Percentiles rank a stretch among this genome's conserved stretches.
phyloP scores from a whole-genome alignment of 2,888 invertebrate genomes.

The Zelleria hepariella region DNA sequence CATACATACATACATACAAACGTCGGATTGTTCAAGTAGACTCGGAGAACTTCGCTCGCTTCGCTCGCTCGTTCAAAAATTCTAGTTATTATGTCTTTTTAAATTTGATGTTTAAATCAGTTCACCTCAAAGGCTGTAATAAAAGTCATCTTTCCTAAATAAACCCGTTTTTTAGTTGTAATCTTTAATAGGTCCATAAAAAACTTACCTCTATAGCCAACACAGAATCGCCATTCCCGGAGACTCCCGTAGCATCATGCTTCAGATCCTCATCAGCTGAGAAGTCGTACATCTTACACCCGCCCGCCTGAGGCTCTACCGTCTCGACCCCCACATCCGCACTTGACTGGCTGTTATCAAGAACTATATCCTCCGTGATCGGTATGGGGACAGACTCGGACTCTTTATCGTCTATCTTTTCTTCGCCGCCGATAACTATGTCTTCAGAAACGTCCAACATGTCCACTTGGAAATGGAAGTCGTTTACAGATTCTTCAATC shows the following conservation, averaged over 20 bases:
- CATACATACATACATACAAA: too few species aligned
- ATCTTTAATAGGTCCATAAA: background rate
- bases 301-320: slow-evolving; percentile 23
- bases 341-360: slow-evolving; percentile 54
- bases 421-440: slow-evolving; percentile 54
- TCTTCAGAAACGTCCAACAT: slow-evolving; percentile 66
- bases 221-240: slow-evolving; percentile 56
- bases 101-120: too few species aligned
- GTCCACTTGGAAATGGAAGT: slow-evolving; percentile 45
- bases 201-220: slow-evolving; percentile 58
- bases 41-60: too few species aligned
- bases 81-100: too few species aligned
- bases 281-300: slow-evolving; percentile 55
- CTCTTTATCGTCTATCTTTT: slow-evolving; percentile 38
- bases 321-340: slow-evolving; percentile 25
- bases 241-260: slow-evolving; percentile 43
- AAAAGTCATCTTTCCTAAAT: too few species aligned
- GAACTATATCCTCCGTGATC: slow-evolving; percentile 47
- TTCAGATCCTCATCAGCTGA: slow-evolving; percentile 49
- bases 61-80: too few species aligned
- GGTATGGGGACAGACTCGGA: slow-evolving; percentile 20
- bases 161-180: background rate
- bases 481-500: slow-evolving; percentile 28
- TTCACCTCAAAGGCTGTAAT: too few species aligned
- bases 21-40: too few species aligned